phyloP scores from a whole-genome alignment of 2,797 vertebrate species.

The Melanotaenia boesemani region DNA sequence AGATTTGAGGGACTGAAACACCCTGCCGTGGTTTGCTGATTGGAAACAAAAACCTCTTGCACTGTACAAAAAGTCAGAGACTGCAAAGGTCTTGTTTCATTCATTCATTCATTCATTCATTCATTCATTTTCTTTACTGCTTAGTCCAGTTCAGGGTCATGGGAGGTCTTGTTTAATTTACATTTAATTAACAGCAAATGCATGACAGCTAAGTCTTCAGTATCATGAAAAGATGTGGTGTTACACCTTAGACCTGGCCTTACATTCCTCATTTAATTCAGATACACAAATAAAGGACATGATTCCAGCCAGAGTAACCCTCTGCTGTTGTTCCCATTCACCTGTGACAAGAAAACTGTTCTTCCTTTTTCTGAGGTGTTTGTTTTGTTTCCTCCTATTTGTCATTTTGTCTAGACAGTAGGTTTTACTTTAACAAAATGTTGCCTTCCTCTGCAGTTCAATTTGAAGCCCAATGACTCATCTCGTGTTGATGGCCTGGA shows the following conservation, averaged over 20 bases:
- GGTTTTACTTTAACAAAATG: too few relatives aligned
- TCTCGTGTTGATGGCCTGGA: too few relatives aligned
- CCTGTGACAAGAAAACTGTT: not conserved
- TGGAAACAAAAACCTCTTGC: slow-evolving; percentile 53
- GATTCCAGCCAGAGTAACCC: not conserved
- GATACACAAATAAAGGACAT: not conserved
- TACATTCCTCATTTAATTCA: not conserved
- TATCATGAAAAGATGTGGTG: not conserved
- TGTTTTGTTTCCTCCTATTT: too few relatives aligned
- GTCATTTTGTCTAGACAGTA: too few relatives aligned
- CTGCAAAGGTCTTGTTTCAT: slow-evolving; percentile 12
- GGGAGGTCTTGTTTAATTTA: slow-evolving; percentile 12
- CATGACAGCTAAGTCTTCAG: not conserved
- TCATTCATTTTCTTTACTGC: too few relatives aligned
- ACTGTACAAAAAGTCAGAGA: slow-evolving; percentile 11
- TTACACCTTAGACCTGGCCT: not conserved
- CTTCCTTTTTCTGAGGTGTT: not conserved
- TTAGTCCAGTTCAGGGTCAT: too few relatives aligned
- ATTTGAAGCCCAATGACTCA: too few relatives aligned
- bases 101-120: not conserved
- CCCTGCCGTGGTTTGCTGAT: slow-evolving; percentile 38
- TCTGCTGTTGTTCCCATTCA: too few relatives aligned
- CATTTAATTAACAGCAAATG: slow-evolving; percentile 20
- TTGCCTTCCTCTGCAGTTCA: too few relatives aligned
- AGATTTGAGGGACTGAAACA: slow-evolving; percentile 1